Percentiles rank a stretch among this genome's conserved stretches.
These are phyloP conservation scores for Clarias batrachus DNA, from an alignment of 2,113 vertebrate species.

Conservation along the genomic window DNA sequence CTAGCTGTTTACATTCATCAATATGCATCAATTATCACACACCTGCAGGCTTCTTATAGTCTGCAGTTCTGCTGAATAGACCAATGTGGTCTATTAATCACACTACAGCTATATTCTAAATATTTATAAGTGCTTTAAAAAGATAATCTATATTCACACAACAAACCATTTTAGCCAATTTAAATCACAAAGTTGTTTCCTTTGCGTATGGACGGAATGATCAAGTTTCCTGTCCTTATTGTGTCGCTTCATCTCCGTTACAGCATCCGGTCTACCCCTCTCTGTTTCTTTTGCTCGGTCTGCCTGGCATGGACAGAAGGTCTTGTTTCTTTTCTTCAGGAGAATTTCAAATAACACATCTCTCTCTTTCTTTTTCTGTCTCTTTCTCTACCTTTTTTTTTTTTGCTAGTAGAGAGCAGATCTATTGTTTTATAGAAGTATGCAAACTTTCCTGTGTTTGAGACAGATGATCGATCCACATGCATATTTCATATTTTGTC, in stretches of 20 bases:
- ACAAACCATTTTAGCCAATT: background rate
- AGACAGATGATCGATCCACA: slow-evolving; percentile 41
- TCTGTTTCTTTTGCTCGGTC: background rate
- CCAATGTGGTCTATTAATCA: background rate
- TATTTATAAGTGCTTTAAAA: background rate
- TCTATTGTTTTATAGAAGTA: slow-evolving; percentile 26
- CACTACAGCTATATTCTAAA: background rate
- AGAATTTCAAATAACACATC: slow-evolving; percentile 38
- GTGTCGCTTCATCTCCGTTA: background rate
- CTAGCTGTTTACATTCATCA: slow-evolving; percentile 23
- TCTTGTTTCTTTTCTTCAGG: slow-evolving; percentile 39
- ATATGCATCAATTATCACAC: slow-evolving; percentile 10
- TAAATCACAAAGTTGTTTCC: background rate
- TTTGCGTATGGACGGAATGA: background rate
- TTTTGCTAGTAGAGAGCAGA: background rate
- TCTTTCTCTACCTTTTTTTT: no score
- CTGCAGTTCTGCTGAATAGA: background rate
- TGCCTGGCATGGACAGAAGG: slow-evolving; percentile 52
- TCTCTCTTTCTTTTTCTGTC: slow-evolving; percentile 8
- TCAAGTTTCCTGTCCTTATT: background rate
- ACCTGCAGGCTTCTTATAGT: background rate
- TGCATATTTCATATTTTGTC: slow-evolving; percentile 47
- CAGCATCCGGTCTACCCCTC: background rate
- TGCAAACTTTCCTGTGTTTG: slow-evolving; percentile 40
- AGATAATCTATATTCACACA: background rate